Conservation (phyloP, 30 jellyfish, hydroid and myxozoan genomes). For the Cassiopea xamachana region DNA sequence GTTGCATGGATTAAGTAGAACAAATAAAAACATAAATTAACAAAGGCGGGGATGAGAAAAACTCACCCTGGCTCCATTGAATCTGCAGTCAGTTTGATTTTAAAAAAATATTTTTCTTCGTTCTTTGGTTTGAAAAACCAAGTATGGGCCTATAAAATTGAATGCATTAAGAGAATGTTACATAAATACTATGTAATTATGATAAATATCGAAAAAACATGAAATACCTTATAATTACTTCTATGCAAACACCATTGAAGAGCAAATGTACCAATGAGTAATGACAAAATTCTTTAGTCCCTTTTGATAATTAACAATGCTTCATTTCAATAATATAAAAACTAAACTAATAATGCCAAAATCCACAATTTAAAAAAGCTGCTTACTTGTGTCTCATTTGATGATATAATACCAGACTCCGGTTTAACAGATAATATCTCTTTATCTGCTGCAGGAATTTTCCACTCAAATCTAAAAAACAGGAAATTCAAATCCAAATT, state of each 20-base stretch:
- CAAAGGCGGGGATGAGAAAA: not conserved
- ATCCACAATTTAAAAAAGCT: not conserved
- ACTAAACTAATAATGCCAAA: not conserved
- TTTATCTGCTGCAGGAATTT: conserved; percentile 62
- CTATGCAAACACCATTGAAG: too few relatives aligned
- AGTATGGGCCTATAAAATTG: conserved; percentile 47
- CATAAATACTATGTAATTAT: not conserved
- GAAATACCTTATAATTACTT: too few relatives aligned
- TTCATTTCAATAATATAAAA: too few relatives aligned
- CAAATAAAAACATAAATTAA: too few relatives aligned
- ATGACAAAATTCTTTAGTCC: too few relatives aligned
- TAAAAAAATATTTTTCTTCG: conserved; percentile 59
- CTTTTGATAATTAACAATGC: too few relatives aligned
- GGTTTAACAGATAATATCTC: conserved; percentile 53
- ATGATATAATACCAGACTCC: conserved; percentile 22
- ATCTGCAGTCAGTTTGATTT: conserved; percentile 58
- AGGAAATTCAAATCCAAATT: not conserved
- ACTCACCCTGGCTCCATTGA: conserved; percentile 53
- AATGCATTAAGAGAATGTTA: not conserved
- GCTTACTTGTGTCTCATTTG: conserved; percentile 79
- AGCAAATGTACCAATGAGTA: too few relatives aligned
- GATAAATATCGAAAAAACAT: too few relatives aligned
- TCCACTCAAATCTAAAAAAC: conserved; percentile 69
- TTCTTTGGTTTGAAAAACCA: conserved; percentile 77
- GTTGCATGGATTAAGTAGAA: too few relatives aligned